Evolutionary conservation across 2,113 vertebrate species (phyloP), one percentile per base, ranked within the genome.

Genomic region (Hiodon alosoides): DNA sequence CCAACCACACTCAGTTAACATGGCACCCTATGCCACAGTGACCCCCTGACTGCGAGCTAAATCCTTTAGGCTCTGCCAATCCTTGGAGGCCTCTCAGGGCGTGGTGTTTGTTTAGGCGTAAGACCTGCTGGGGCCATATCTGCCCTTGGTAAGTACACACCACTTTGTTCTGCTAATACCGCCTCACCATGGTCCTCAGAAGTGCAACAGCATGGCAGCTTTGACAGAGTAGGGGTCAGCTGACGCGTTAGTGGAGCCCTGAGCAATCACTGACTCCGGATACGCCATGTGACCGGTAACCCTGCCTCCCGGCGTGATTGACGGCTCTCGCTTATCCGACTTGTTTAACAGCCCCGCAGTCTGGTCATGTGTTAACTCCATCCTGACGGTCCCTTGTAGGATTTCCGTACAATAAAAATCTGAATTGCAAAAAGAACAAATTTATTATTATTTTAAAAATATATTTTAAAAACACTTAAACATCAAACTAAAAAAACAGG

Each of bases 111-210:
- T 84, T 87, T 84, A 82, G 14, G 73, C 79, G 54, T 82, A 81
- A 87, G 84, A 83, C 83, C 79, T 81, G 72, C 76, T 1, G 47
- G 75, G 79, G 69, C 79, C 81, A 82, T 79, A 74, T 78, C 75
- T 74, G 57, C 77, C 5, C 75, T 89, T 86, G 85, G 89, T 89
- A 84, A 84, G 85, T 89, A 89, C 83, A 70, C 78, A 87, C 80
- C 76, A 69, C 83, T 89, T 89, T 81, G 74, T 78, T 79, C 71
- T 82, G 80, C 54, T 55, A 2, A 10, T 51, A 4, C 67, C 51
- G 7, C 7, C 51, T 53, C 48, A 52, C 67, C 67, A 53, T 7
- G 51, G 50, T 51, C 51, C n/a, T 4, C 67, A 5, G 14, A 11
- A 66, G 67, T 69, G n/a, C 13, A 52, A 13, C 67, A 8, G 31